phyloP scores from a whole-genome alignment of 2,888 invertebrate species.

The Ormyrus labotus region DNA sequence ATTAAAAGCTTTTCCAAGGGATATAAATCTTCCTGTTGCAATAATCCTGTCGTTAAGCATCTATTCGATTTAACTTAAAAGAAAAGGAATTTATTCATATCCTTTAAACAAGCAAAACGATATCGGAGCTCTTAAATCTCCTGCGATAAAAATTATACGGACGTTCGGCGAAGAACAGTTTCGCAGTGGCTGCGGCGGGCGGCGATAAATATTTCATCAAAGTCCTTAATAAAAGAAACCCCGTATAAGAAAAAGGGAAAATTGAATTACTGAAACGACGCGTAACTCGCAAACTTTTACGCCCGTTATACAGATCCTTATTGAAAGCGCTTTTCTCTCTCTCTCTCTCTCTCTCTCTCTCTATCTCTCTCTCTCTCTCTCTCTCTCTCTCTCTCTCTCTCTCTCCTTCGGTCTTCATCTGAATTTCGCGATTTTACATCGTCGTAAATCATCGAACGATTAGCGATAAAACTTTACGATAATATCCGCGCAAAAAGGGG shows the following conservation, averaged over 20 bases:
- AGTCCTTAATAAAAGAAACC: neutral
- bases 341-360: neutral
- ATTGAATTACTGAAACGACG: conserved; percentile 32
- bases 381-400: neutral
- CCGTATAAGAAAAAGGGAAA: neutral
- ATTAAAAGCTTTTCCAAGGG: too few relatives aligned
- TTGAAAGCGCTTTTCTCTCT: neutral
- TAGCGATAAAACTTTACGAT: conserved; percentile 54
- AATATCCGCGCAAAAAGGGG: conserved; percentile 24
- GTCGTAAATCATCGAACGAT: conserved; percentile 50
- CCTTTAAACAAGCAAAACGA: too few relatives aligned
- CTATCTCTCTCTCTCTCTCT: neutral
- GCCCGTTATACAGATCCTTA: conserved; percentile 27
- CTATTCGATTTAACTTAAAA: too few relatives aligned
- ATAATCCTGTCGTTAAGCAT: too few relatives aligned
- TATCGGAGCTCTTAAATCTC: conserved; percentile 5
- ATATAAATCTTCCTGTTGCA: too few relatives aligned
- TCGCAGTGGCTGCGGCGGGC: neutral
- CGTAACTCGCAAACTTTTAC: conserved; percentile 37
- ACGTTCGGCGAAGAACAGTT: conserved; percentile 10
- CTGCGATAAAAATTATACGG: conserved; percentile 21
- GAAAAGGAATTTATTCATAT: too few relatives aligned
- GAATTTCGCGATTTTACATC: conserved; percentile 46
- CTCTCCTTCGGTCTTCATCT: neutral
- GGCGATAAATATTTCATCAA: conserved; percentile 37